A percentile compares a stretch with the other conserved stretches of the same genome.
Conservation (phyloP, 1,140 invertebrate species). For the Kradibia gibbosae region DNA sequence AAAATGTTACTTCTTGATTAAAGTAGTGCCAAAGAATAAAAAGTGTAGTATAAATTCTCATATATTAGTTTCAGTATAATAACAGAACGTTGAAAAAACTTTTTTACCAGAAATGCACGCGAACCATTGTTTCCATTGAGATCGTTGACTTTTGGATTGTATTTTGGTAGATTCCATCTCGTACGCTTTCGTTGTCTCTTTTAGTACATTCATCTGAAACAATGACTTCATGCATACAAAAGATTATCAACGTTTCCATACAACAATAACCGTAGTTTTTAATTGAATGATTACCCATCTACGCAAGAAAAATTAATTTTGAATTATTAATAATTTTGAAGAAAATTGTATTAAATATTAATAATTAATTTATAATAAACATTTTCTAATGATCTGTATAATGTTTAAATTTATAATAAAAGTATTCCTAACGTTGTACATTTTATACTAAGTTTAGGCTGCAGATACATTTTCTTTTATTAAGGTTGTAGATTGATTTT, state of each 20-base stretch:
- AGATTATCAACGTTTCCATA: background rate
- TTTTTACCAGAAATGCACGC: constrained; percentile 65
- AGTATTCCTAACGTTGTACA: no score
- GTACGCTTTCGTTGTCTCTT: constrained; percentile 53
- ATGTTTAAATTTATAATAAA: no score
- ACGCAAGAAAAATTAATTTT: background rate
- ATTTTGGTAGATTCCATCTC: constrained; percentile 43
- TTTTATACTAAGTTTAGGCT: no score
- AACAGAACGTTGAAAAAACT: background rate
- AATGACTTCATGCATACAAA: background rate
- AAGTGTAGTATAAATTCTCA: no score
- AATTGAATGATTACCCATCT: background rate
- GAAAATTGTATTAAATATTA: no score
- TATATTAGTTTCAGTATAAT: no score
- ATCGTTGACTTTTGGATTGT: constrained; percentile 47
- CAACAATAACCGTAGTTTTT: background rate
- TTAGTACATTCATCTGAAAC: constrained; percentile 57
- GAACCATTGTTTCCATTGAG: constrained; percentile 68
- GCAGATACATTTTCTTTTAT: no score
- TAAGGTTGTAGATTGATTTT: no score
- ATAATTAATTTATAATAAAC: no score
- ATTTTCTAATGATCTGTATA: no score
- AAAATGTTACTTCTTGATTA: no score
- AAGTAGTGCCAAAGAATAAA: no score
- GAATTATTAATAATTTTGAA: background rate